Evolutionary conservation across 1,140 invertebrate species (phyloP).

Genomic region (Heterodera schachtii): DNA sequence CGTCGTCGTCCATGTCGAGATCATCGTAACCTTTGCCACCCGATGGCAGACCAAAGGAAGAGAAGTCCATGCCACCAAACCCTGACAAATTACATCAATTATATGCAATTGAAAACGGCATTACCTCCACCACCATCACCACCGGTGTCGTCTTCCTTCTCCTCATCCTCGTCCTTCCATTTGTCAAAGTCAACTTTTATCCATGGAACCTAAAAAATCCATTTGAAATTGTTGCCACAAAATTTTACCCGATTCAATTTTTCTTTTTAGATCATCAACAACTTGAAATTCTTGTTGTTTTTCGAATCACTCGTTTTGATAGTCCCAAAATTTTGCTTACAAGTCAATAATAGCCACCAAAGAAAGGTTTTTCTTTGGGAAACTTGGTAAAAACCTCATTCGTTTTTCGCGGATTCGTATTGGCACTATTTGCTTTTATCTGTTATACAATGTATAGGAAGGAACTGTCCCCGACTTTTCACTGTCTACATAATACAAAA

Average conservation of each 20-base stretch:
- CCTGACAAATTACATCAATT: neutral
- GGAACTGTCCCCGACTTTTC: too few species aligned
- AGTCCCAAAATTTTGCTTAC: too few species aligned
- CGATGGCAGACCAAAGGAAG: constrained; percentile 32
- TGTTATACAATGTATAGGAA: too few species aligned
- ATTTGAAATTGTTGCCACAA: neutral
- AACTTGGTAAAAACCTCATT: too few species aligned
- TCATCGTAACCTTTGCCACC: constrained; percentile 35
- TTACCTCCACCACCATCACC: constrained; percentile 1
- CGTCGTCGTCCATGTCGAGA: constrained; percentile 41
- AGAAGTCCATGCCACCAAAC: constrained; percentile 40
- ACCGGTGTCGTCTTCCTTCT: constrained; percentile 71
- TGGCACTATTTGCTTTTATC: too few species aligned
- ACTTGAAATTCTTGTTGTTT: too few species aligned
- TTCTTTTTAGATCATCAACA: neutral
- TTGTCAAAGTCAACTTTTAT: constrained; percentile 94
- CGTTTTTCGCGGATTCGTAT: too few species aligned
- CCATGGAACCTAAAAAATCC: constrained; percentile 77
- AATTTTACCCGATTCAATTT: neutral
- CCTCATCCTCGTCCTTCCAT: constrained; percentile 91
- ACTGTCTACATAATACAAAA: too few species aligned
- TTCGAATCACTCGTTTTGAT: too few species aligned
- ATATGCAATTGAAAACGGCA: neutral
- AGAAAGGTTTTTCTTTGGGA: too few species aligned
- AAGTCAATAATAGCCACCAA: too few species aligned